Evolutionary conservation across 2,797 vertebrate genomes (phyloP).

Genomic region (Valencia hispanica): DNA sequence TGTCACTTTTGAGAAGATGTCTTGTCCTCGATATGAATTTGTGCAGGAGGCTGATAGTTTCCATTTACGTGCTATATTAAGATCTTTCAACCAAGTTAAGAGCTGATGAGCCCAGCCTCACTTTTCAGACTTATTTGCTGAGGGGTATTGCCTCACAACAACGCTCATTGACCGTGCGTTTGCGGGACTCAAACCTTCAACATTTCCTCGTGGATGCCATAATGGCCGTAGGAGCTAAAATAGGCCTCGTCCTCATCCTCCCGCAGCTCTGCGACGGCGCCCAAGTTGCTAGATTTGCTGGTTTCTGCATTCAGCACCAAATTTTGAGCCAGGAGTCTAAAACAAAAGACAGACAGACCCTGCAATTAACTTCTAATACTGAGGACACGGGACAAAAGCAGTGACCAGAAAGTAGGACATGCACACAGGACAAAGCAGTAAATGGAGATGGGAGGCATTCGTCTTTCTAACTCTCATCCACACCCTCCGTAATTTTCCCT

Average conservation of each 20-base stretch:
- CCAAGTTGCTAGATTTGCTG: constrained; percentile 62
- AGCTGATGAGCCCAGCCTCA: constrained; percentile 37
- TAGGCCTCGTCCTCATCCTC: constrained; percentile 95
- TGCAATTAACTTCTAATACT: constrained; percentile 29
- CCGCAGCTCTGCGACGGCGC: constrained; percentile 83
- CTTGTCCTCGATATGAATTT: constrained; percentile 40
- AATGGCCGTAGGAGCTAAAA: constrained; percentile 97
- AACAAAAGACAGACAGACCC: constrained; percentile 47
- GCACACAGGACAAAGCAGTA: constrained; percentile 74
- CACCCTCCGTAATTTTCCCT: constrained; percentile 67
- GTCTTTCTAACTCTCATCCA: constrained; percentile 64
- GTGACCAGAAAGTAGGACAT: constrained; percentile 50
- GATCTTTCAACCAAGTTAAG: constrained; percentile 52
- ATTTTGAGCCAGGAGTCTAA: constrained; percentile 90
- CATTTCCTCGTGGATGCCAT: constrained; percentile 97
- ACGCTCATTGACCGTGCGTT: constrained; percentile 4
- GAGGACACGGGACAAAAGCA: constrained; percentile 35
- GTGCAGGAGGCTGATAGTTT: constrained; percentile 45
- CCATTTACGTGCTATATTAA: constrained; percentile 55
- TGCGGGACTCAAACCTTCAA: constrained; percentile 89
- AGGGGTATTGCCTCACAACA: constrained; percentile 18
- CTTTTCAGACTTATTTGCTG: constrained; percentile 15
- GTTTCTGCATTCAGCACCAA: constrained; percentile 90
- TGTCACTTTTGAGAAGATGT: constrained; percentile 59
- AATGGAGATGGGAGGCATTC: constrained; percentile 70